A percentile compares a stretch with the other conserved stretches of the same genome.
These are phyloP conservation scores for Volucella inflata DNA, from an alignment of 2,888 invertebrate species.

Conservation along the genomic window DNA sequence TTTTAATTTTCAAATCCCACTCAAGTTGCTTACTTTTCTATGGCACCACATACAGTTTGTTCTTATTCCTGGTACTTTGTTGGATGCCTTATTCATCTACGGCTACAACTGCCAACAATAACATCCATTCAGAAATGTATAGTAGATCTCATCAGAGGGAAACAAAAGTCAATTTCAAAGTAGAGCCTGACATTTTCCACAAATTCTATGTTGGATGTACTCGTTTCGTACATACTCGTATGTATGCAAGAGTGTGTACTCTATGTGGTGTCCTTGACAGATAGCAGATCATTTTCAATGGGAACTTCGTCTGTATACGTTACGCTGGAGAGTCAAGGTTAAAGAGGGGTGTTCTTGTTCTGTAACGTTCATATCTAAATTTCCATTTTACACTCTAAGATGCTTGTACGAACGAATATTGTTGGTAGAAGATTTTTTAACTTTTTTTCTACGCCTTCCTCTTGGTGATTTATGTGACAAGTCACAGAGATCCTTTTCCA, in stretches of 20 bases:
- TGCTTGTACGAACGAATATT: conserved; percentile 10
- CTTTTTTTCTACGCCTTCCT: conserved; percentile 1
- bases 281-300: conserved; percentile 59
- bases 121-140: conserved; percentile 36
- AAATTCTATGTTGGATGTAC: neutral
- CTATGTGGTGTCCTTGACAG: conserved; percentile 61
- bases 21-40: conserved; percentile 22
- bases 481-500: conserved; percentile 51
- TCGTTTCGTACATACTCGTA: too few species aligned
- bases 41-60: too few species aligned
- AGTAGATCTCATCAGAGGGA: conserved; percentile 55
- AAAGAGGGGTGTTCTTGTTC: neutral
- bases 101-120: neutral
- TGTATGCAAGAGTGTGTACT: neutral
- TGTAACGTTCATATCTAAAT: neutral
- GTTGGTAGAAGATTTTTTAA: neutral
- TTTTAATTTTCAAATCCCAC: conserved; percentile 69
- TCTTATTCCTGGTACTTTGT: too few species aligned
- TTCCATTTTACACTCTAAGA: conserved; percentile 26
- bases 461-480: conserved; percentile 58
- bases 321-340: too few species aligned
- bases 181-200: conserved; percentile 23
- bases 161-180: conserved; percentile 65
- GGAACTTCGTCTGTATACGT: conserved; percentile 39
- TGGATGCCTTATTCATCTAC: neutral